Base-by-base conservation (phyloP, 2,888 invertebrate species). In the Sarcophaga carnaria region DNA sequence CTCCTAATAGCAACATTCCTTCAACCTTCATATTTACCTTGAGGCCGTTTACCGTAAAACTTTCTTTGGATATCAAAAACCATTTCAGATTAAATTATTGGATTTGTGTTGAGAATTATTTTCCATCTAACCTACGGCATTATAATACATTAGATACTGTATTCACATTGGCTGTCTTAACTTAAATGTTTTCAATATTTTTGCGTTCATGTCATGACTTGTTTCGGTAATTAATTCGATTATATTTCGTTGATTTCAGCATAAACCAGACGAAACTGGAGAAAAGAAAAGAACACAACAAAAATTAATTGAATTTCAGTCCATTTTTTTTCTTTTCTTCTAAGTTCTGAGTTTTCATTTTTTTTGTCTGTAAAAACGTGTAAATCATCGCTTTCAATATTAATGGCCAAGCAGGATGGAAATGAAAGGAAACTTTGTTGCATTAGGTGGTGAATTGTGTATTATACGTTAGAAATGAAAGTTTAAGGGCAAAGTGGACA, bases 241-340 rank as follows among this genome's bases (percentile, higher is more conserved):
- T 93, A 93, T 92, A 91, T 92, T 92, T 91, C 91, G 93, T 92
- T 92, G 93, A 93, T 92, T 93, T 91, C 90, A 90, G 91, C 92
- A 89, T 90, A 91, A 92, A 91, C 91, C 90, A 91, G 66, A 22
- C n/a, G 37, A 63, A 37, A 37, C 37, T 37, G 11, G 22, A 64
- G 37, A 81, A 25, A 12, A 45, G 27, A 69, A 63, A 25, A 60
- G 8, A 47, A 66, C 72, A 37, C n/a, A 82, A 67, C 63, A 82
- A 82, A 76, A 84, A 81, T 84, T 87, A 87, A 87, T 87, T 87
- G 87, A 87, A 84, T 87, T 87, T 79, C 49, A 64, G 70, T 47
- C 22, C 22, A 22, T 22, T 22, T 22, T 22, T 22, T 20, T 54
- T 25, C 17, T 54, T 27, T 17, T 25, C 49, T 11, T 25, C 11